Evolutionary conservation across 2,113 vertebrate species (phyloP).

Genomic region (Trogon melanurus): DNA sequence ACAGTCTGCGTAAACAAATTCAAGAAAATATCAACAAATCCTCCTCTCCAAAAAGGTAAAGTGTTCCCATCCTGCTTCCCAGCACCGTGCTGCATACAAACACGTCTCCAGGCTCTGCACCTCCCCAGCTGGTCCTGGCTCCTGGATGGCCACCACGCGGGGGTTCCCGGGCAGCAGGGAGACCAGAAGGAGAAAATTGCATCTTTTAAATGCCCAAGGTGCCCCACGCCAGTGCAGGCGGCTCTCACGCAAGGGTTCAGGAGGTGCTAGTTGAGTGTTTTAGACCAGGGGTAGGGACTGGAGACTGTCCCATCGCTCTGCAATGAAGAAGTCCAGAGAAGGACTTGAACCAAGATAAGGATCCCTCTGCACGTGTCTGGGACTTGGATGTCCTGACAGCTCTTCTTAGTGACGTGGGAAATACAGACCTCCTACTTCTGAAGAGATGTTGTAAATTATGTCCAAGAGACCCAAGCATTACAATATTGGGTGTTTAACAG

Average conservation of each 20-base stretch:
- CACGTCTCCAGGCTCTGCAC: fast-evolving
- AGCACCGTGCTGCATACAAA: fast-evolving
- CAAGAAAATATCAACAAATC: constrained; percentile 20
- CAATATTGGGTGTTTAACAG: neutral
- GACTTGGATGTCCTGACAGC: neutral
- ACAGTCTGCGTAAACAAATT: neutral
- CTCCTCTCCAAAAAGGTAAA: constrained; percentile 1
- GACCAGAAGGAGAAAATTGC: neutral
- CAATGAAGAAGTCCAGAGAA: neutral
- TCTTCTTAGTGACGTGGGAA: neutral
- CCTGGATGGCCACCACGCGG: neutral
- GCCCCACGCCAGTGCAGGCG: neutral
- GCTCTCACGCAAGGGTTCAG: fast-evolving
- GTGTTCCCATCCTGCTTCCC: neutral
- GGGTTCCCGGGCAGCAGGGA: neutral
- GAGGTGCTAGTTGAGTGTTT: neutral
- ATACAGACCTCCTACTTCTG: fast-evolving
- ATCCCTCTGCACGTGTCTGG: neutral
- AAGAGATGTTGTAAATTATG: neutral
- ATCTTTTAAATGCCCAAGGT: neutral
- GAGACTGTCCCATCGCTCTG: fast-evolving
- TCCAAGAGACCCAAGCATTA: neutral
- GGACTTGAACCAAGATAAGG: neutral
- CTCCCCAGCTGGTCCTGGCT: neutral
- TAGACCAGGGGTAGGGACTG: neutral